Conservation (phyloP, 2,797 vertebrate species). For the Valencia hispanica region DNA sequence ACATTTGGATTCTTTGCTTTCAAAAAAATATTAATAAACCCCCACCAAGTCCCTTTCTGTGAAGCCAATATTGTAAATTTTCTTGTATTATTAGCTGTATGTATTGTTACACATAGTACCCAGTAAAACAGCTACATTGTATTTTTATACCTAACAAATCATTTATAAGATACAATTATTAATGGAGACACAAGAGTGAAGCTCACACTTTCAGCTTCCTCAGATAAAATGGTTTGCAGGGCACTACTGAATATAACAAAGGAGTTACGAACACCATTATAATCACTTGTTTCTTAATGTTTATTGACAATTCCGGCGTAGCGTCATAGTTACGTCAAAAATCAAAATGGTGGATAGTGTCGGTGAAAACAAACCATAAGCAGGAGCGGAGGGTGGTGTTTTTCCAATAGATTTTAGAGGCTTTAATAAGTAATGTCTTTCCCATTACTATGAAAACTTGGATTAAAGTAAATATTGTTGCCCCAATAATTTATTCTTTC, state of each 20-base stretch:
- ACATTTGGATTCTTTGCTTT: too few relatives aligned
- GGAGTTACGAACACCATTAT: background rate
- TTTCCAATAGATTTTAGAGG: too few relatives aligned
- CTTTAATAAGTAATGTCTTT: too few relatives aligned
- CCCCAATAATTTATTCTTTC: too few relatives aligned
- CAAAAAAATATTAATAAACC: too few relatives aligned
- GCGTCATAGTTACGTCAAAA: too few relatives aligned
- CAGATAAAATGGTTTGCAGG: background rate
- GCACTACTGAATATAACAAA: background rate
- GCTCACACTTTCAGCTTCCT: background rate
- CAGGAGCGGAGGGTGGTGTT: too few relatives aligned
- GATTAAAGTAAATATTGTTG: too few relatives aligned
- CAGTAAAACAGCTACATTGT: background rate
- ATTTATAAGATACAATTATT: background rate
- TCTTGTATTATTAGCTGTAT: background rate
- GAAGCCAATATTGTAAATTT: background rate
- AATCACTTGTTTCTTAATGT: background rate
- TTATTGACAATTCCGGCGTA: too few relatives aligned
- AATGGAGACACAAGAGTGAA: background rate
- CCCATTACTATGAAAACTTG: too few relatives aligned
- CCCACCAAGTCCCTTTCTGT: background rate
- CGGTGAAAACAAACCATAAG: too few relatives aligned
- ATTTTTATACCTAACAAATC: background rate
- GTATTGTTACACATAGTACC: background rate
- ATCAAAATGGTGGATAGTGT: too few relatives aligned